Evolutionary conservation across 2,888 invertebrate genomes (phyloP).

Genomic region (Malthinus seriepunctatus): DNA sequence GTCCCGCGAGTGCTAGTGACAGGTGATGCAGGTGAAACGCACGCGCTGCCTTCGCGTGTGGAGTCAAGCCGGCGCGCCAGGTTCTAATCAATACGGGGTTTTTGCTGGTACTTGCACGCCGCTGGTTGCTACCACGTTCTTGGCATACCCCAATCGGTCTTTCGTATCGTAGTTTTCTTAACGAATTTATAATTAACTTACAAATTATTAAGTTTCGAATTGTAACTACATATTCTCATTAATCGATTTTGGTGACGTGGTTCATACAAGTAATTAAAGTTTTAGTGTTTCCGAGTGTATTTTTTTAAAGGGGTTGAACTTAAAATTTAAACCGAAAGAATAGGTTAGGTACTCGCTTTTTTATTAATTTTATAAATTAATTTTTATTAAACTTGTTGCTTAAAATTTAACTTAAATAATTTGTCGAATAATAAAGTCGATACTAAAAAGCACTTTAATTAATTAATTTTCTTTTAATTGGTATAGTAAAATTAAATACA

Average conservation of each 20-base stretch:
- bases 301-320: too few relatives aligned
- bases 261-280: too few relatives aligned
- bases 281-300: too few relatives aligned
- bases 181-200: too few relatives aligned
- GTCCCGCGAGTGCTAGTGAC: constrained; percentile 50
- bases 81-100: constrained; percentile 43
- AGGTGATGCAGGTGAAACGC: constrained; percentile 55
- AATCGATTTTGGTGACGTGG: too few relatives aligned
- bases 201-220: too few relatives aligned
- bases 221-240: too few relatives aligned
- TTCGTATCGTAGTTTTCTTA: not conserved
- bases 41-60: constrained; percentile 56
- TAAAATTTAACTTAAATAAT: too few relatives aligned
- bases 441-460: not conserved
- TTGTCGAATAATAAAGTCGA: not conserved
- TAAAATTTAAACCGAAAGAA: too few relatives aligned
- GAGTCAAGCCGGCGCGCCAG: constrained; percentile 52
- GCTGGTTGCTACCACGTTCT: constrained; percentile 48
- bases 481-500: not conserved
- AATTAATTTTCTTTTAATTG: not conserved
- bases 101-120: constrained; percentile 56
- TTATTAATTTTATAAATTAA: too few relatives aligned
- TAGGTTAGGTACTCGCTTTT: too few relatives aligned
- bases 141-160: constrained; percentile 24
- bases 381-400: too few relatives aligned